Conservation (phyloP, 1,140 invertebrate species). For the Halictus rubicundus region DNA sequence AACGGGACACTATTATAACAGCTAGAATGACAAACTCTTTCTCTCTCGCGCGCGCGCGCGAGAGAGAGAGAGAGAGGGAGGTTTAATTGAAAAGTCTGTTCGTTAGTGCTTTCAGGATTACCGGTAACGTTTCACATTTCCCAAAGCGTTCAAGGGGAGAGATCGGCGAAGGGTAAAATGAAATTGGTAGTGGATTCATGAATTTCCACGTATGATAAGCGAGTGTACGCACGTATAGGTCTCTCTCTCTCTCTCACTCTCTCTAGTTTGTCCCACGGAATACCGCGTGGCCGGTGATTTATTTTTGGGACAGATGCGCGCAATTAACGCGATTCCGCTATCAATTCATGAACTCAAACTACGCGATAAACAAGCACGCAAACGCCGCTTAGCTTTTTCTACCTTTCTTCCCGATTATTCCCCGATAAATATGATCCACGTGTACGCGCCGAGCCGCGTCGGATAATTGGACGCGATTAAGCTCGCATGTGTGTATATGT, state of each 20-base stretch:
- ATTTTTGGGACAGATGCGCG: conserved; percentile 49
- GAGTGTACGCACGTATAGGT: background rate
- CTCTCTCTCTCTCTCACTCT: no score
- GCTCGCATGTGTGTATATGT: no score
- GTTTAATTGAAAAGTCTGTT: conserved; percentile 16
- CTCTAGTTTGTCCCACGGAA: conserved; percentile 34
- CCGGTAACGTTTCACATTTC: conserved; percentile 8
- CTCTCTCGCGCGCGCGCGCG: no score
- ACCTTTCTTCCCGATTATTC: background rate
- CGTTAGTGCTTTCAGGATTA: background rate
- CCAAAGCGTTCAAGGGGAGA: conserved; percentile 11
- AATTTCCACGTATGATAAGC: conserved; percentile 48
- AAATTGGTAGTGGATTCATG: conserved; percentile 25
- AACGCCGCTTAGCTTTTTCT: conserved; percentile 33
- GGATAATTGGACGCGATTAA: conserved; percentile 52
- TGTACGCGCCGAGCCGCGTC: conserved; percentile 4
- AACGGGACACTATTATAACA: conserved; percentile 1
- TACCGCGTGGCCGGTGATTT: conserved; percentile 39
- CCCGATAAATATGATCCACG: background rate
- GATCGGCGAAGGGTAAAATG: conserved; percentile 27
- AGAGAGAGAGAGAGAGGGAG: background rate
- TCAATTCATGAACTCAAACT: conserved; percentile 45
- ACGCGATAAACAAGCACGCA: conserved; percentile 36
- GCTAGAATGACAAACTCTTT: background rate
- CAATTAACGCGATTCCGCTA: conserved; percentile 54